A percentile compares a stretch with the other conserved stretches of the same genome.
These are phyloP conservation scores for Helarctos malayanus DNA, from an alignment of 2,797 vertebrate species.

Conservation along the genomic window DNA sequence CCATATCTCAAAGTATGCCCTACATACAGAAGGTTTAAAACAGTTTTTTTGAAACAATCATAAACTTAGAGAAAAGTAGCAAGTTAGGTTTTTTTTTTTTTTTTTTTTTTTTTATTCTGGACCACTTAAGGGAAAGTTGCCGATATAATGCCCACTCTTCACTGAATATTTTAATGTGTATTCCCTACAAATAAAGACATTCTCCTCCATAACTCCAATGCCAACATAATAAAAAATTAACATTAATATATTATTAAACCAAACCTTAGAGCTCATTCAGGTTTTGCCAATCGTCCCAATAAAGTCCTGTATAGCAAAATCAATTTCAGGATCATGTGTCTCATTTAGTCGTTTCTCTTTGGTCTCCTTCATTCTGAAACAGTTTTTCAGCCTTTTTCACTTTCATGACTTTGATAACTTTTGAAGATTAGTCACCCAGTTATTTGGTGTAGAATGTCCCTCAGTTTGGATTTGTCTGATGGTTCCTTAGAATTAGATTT, in stretches of 20 bases:
- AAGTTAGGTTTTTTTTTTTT: neutral
- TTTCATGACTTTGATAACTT: neutral
- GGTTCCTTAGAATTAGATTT: neutral
- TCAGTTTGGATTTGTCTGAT: neutral
- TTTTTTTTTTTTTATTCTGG: neutral
- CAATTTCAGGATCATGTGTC: neutral
- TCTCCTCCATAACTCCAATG: neutral
- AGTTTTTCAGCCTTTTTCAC: neutral
- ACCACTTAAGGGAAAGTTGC: neutral
- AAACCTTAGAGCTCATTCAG: neutral
- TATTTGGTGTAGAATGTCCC: neutral
- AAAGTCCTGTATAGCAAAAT: neutral
- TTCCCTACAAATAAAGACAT: slow-evolving; percentile 19
- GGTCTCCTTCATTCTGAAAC: neutral
- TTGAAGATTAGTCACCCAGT: neutral
- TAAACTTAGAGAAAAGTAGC: neutral
- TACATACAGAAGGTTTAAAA: neutral
- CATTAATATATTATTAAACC: neutral
- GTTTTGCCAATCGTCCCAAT: neutral
- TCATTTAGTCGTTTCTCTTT: neutral
- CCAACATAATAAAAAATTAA: neutral
- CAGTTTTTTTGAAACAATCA: neutral
- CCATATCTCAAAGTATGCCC: neutral
- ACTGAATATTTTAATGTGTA: neutral
- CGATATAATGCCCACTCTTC: neutral